Base-by-base conservation (phyloP, 2,113 vertebrate genomes). In the Prionailurus bengalensis region DNA sequence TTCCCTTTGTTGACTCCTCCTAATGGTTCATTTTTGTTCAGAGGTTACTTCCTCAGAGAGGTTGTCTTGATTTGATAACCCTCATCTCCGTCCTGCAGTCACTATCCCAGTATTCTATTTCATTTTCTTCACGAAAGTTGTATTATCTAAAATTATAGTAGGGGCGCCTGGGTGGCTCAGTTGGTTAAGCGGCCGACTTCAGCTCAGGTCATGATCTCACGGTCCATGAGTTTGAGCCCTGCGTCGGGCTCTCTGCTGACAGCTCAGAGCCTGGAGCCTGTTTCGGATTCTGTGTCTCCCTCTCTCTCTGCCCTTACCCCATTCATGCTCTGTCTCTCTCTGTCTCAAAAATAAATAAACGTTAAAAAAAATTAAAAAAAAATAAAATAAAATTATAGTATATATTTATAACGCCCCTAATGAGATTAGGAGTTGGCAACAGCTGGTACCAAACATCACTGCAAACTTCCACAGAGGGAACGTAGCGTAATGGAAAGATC, bases 71-170 rank as follows among this genome's bases (percentile, higher is more conserved):
- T 74, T 82, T 81, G 23, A 91, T 87, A 17, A 29, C 23, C 9
- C 15, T 65, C 21, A 76, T 82, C 13, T 58, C 14, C 17, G 11
- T 68, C 39, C 33, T 94, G 55, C 25, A 91, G 61, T 42, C 13
- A 58, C 9, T 89, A 73, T 48, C 8, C n/a, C 1, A 74, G 19
- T 8, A 74, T 45, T 79, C 6, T 73, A 7, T 39, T 73, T 51
- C 42, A 88, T 63, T 93, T 97, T 45, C 45, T 91, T 80, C 33
- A 76, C 1, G 45, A 11, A 91, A 73, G 16, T 70, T 90, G 21
- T 91, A 68, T 8, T 87, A 58, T 81, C 19, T 61, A 83, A 94
- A 95, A 82, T 82, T 78, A 79, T 45, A 36, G 23, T 71, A 63
- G 45, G 45, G 45, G 45, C 1, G 45, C 45, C 7, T 45, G 45